These are phyloP conservation scores for Parauchenoglanis punctatus DNA, from an alignment of 2,797 vertebrate genomes.

Conservation along the genomic window DNA sequence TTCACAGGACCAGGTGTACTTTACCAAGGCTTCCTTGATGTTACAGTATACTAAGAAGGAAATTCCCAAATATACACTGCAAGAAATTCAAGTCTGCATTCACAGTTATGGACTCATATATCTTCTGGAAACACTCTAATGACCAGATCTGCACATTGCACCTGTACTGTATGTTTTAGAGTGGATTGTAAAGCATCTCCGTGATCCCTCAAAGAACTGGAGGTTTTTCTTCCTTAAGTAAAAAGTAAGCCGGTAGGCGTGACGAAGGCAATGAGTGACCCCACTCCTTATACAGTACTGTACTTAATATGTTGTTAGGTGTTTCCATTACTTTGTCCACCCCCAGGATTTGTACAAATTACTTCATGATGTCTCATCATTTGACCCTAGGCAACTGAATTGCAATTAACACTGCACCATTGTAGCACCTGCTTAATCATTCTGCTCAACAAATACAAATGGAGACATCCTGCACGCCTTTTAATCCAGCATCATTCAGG, in stretches of 20 bases:
- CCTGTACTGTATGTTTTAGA: neutral
- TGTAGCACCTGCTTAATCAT: conserved; percentile 11
- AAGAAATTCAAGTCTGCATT: neutral
- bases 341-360: neutral
- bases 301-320: neutral
- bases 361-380: conserved; percentile 8
- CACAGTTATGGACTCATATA: neutral
- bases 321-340: conserved; percentile 6
- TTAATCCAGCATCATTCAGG: conserved; percentile 10
- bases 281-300: neutral
- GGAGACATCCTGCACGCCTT: conserved; percentile 24
- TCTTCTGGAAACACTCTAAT: neutral
- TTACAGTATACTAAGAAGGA: neutral
- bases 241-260: neutral
- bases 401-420: neutral
- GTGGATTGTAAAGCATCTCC: neutral
- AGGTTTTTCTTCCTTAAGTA: neutral
- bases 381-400: neutral
- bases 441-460: neutral
- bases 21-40: neutral
- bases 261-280: neutral
- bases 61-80: neutral
- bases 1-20: conserved; percentile 16
- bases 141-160: neutral
- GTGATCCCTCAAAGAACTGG: neutral